These are phyloP conservation scores for Galago senegalensis DNA, from an alignment of 2,797 vertebrate genomes.

Conservation along the genomic window DNA sequence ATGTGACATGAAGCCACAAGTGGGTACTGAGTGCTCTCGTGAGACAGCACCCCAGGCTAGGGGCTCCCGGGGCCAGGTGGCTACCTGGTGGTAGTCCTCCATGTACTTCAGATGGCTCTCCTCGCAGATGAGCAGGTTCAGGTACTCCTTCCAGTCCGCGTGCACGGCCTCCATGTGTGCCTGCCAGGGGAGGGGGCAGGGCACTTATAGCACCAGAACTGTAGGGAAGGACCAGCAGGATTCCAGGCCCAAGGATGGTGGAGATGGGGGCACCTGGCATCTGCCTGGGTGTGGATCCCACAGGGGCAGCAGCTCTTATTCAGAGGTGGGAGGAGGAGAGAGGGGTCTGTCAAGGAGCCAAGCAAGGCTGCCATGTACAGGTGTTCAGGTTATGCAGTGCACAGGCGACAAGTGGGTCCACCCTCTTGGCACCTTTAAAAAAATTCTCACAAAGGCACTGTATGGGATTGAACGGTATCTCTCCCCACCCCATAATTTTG, in stretches of 20 bases:
- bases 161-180: conserved; percentile 98
- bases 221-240: not conserved
- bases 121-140: conserved; percentile 99
- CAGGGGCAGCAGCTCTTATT: not conserved
- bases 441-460: not conserved
- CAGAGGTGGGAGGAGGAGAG: not conserved
- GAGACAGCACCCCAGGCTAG: not conserved
- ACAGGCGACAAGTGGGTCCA: not conserved
- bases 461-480: not conserved
- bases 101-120: conserved; percentile 99
- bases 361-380: not conserved
- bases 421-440: not conserved
- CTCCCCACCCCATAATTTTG: not conserved
- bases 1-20: not conserved
- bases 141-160: conserved; percentile 98
- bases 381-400: not conserved
- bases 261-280: not conserved
- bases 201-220: not conserved
- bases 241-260: not conserved
- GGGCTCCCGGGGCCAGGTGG: accelerated
- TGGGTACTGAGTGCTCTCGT: accelerated
- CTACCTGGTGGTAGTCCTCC: conserved; percentile 98
- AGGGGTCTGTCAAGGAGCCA: not conserved
- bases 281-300: not conserved
- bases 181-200: conserved; percentile 84